Evolutionary conservation across 2,113 vertebrate species (phyloP).

Genomic region (Siniperca knerii): DNA sequence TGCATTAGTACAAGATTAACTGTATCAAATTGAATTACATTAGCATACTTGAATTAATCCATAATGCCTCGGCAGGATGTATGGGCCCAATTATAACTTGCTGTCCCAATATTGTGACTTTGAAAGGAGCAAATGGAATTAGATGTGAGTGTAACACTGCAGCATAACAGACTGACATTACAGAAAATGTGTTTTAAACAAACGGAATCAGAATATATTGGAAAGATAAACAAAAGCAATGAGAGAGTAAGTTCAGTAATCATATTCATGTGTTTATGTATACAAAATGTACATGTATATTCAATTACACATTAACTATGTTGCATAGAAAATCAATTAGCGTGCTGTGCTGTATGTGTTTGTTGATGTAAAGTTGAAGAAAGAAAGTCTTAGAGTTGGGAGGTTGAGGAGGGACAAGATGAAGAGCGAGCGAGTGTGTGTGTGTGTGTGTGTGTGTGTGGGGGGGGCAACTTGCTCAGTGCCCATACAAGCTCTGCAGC

Average conservation of each 20-base stretch:
- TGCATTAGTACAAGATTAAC: constrained; percentile 88
- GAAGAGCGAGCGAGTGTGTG: constrained; percentile 41
- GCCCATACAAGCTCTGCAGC: constrained; percentile 60
- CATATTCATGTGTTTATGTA: background rate
- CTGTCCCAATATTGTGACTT: constrained; percentile 73
- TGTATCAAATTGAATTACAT: constrained; percentile 88
- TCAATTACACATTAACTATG: background rate
- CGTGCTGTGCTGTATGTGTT: background rate
- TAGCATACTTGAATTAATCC: constrained; percentile 88
- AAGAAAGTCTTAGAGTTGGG: constrained; percentile 43
- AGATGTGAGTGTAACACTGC: constrained; percentile 41
- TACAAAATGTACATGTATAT: background rate
- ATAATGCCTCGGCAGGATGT: constrained; percentile 78
- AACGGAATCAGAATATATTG: constrained; percentile 14
- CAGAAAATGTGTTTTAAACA: constrained; percentile 26
- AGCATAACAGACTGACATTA: constrained; percentile 30
- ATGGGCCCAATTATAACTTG: constrained; percentile 80
- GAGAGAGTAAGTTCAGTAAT: background rate
- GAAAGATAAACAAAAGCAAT: constrained; percentile 37
- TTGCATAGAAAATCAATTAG: constrained; percentile 15
- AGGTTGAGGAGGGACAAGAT: constrained; percentile 59
- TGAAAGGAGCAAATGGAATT: constrained; percentile 75
- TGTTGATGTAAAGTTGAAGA: constrained; percentile 52
- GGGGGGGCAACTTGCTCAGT: too few species aligned
- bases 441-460: background rate